Conservation (phyloP, 1,140 invertebrate species). For the Drosophila parabipectinata region DNA sequence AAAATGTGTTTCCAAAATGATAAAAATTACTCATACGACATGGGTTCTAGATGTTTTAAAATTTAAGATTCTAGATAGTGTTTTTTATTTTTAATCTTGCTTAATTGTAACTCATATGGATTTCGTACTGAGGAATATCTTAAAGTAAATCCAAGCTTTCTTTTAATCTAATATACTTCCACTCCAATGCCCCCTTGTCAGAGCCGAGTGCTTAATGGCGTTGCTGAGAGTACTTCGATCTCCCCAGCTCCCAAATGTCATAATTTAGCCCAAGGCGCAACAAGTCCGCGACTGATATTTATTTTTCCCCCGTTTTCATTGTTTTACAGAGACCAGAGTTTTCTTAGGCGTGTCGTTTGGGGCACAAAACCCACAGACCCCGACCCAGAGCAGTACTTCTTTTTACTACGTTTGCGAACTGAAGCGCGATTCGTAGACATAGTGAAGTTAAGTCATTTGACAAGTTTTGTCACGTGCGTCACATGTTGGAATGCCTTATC, state of each 20-base stretch:
- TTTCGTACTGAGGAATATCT: background rate
- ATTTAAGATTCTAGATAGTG: no score
- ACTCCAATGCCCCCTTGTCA: constrained; percentile 56
- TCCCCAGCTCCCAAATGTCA: constrained; percentile 30
- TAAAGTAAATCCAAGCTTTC: background rate
- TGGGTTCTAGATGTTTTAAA: no score
- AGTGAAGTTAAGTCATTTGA: constrained; percentile 78
- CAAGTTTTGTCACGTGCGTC: constrained; percentile 82
- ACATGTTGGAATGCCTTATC: constrained; percentile 68
- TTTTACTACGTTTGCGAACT: constrained; percentile 32
- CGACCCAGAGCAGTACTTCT: constrained; percentile 20
- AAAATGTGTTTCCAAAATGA: no score
- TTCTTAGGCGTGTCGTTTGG: constrained; percentile 42
- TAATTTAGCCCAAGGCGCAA: constrained; percentile 53
- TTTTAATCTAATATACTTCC: constrained; percentile 53
- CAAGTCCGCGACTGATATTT: constrained; percentile 40
- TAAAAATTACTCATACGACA: no score
- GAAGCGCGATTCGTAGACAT: constrained; percentile 57
- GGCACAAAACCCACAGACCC: constrained; percentile 18
- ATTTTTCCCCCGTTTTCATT: constrained; percentile 23
- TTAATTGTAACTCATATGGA: no score
- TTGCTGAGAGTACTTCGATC: constrained; percentile 15
- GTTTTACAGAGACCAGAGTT: constrained; percentile 24
- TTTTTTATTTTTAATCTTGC: no score
- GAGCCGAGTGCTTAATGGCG: constrained; percentile 34